Base-by-base conservation (phyloP, 1,140 invertebrate species). In the Diuraphis noxia region DNA sequence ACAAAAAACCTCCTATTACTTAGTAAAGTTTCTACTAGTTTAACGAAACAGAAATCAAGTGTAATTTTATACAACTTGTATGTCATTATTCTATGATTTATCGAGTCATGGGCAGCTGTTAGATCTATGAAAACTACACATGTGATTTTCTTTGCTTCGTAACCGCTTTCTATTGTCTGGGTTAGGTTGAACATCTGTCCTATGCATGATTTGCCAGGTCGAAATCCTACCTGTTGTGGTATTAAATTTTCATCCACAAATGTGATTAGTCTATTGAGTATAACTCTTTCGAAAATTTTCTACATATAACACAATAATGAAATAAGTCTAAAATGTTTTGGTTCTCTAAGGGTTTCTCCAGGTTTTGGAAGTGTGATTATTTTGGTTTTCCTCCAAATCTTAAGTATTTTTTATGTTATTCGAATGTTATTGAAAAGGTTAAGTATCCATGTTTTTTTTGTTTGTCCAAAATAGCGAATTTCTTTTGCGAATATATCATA, bases 1-100 rank as follows among this genome's bases (percentile, higher is more conserved):
- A 41, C 79, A 30, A 82, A 82, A 82, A 38, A 82, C 38, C 23
- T 41, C 19, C 38, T 30, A 41, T 25, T 79, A 38, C 77, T 79
- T 79, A 79, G 77, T 79, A 38, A 79, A 79, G 77, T 21, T 79
- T 79, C 77, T 40, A 82, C 79, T 82, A 82, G 41, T 41, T 82
- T 82, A 9, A 82, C 79, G 79, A 82, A 38, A 82, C 79, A 7
- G 38, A 82, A 40, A 40, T 82, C 79, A 36, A 40, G 79, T 82
- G 79, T 82, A 23, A 82, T 82, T 40, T 82, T 38, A 38, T 77
- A 77, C 13, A 77, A 77, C 72, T 77, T 19, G 34, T 77, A 77
- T 21, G 34, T 34, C 72, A 77, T 77, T 2, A 77, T 77, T 19
- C 72, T 77, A 77, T 77, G 72, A 77, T 36, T 77, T 3, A 77